Base-by-base conservation (phyloP, 1,140 invertebrate species). In the Nebria ingens region DNA sequence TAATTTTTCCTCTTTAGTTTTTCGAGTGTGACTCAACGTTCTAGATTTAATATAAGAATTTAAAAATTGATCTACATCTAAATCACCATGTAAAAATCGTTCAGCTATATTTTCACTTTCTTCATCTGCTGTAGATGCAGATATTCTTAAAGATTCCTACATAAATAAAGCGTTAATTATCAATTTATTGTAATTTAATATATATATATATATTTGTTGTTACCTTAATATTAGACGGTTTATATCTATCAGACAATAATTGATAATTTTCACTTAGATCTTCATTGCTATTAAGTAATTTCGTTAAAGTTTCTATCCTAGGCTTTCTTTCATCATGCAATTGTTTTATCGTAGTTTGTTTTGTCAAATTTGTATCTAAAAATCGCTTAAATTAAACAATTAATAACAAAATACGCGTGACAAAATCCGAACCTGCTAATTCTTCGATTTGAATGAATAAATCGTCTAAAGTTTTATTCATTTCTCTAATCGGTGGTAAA, bases 1-100 rank as follows among this genome's bases (percentile, higher is more conserved):
- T 17, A 90, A 66, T 59, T 86, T 81, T 62, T 90, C 87, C 62
- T 89, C 85, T 65, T 87, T 84, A 2, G 84, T 84, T 62, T 85
- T 79, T 50, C 86, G 75, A 12, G 79, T 78, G 60, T 88, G 83
- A 2, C 84, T 85, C 6, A 86, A 62, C 51, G 81, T 83, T 60
- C 86, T 72, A 56, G 80, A 82, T 62, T 82, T 79, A 2, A 84
- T 77, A 63, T 86, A 89, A 17, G 78, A 78, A 25, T 76, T 75
- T 20, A 89, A 67, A 68, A 90, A 90, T 22, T 77, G 78, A 59
- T 89, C 86, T 9, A 87, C 82, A 65, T 87, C 83, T 42, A 89
- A 79, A 61, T 84, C 79, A 13, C 84, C 80, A 63, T 79, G 77
- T 11, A 90, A 68, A 71, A 90, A 90, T 58, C 81, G 74, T 56